These are phyloP conservation scores for Cryptus viduatorius DNA, from an alignment of 2,888 invertebrate species.

Conservation along the genomic window DNA sequence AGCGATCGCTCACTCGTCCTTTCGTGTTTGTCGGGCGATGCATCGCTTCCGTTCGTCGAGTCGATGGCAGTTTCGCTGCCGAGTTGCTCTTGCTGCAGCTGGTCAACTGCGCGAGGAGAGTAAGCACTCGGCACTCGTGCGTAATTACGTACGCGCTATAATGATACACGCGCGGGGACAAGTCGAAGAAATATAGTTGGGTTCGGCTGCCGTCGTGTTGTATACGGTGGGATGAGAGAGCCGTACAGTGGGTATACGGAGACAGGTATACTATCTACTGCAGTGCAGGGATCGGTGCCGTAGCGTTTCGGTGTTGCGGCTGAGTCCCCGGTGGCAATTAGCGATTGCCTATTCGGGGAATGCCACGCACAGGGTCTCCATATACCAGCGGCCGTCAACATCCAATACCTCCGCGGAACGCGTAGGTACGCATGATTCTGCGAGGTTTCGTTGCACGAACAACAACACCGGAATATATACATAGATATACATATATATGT, in stretches of 20 bases:
- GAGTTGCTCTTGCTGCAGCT: conserved; percentile 36
- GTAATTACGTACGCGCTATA: conserved; percentile 58
- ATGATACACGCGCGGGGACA: conserved; percentile 57
- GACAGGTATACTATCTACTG: conserved; percentile 24
- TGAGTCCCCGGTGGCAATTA: conserved; percentile 57
- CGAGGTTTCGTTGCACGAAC: conserved; percentile 29
- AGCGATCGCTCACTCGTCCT: conserved; percentile 27
- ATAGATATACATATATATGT: not conserved
- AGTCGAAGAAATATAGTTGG: conserved; percentile 56
- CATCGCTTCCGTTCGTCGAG: conserved; percentile 5
- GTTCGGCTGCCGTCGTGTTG: not conserved
- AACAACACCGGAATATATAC: not conserved
- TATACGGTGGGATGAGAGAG: conserved; percentile 24
- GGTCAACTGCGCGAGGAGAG: conserved; percentile 53
- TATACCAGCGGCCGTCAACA: conserved; percentile 21
- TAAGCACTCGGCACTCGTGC: conserved; percentile 55
- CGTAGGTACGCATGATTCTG: conserved; percentile 9
- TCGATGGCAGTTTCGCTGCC: conserved; percentile 26
- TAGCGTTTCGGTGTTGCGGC: conserved; percentile 43
- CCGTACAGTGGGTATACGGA: conserved; percentile 15
- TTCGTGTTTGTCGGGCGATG: conserved; percentile 12
- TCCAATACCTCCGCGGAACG: conserved; percentile 33
- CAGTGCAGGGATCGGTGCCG: not conserved
- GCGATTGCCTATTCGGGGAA: conserved; percentile 50
- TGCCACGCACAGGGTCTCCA: conserved; percentile 11